A percentile compares a stretch with the other conserved stretches of the same genome.
Conservation (phyloP, 2,888 invertebrate genomes). For the Lithophane socia region DNA sequence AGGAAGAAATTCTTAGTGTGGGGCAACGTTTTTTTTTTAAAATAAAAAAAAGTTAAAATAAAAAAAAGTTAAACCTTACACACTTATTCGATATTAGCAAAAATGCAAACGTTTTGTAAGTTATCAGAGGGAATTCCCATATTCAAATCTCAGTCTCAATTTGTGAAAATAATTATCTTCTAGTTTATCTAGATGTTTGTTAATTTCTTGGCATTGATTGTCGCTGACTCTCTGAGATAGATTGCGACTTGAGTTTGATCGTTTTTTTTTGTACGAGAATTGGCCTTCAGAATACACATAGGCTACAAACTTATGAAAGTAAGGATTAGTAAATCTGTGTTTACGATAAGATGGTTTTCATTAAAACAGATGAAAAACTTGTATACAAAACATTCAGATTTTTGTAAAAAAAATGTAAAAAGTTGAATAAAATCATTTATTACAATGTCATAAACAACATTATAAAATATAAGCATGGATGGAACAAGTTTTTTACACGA, state of each 20-base stretch:
- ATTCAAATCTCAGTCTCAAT: neutral
- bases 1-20: no score
- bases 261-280: neutral
- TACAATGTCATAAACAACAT: neutral
- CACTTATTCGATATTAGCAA: neutral
- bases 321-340: neutral
- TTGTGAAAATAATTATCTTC: neutral
- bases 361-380: no score
- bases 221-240: neutral
- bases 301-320: neutral
- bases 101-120: neutral
- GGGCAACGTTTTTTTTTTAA: no score
- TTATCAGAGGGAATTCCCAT: neutral
- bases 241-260: neutral
- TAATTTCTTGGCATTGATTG: neutral
- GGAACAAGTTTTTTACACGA: neutral
- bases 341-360: neutral
- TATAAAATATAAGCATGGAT: neutral
- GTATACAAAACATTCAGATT: neutral
- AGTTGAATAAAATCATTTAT: neutral
- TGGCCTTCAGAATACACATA: neutral
- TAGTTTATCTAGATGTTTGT: neutral
- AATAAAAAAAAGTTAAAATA: no score
- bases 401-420: neutral
- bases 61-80: neutral